Conservation (phyloP, 2,797 vertebrate genomes). For the Sebastes steindachneri region DNA sequence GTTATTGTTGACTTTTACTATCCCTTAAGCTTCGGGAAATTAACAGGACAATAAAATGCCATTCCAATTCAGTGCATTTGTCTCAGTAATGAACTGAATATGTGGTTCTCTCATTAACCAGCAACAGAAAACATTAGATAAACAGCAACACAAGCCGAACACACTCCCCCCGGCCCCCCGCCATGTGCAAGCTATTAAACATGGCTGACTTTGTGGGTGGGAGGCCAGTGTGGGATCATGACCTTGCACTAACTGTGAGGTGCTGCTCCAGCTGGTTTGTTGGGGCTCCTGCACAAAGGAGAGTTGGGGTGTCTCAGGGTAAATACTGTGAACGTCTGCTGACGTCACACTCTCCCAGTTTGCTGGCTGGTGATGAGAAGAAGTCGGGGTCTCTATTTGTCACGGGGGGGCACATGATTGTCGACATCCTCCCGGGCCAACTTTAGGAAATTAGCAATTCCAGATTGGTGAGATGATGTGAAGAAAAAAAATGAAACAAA, state of each 20-base stretch:
- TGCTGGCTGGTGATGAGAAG: not conserved
- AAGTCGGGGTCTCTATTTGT: not conserved
- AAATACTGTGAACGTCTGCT: not conserved
- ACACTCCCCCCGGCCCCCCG: not conserved
- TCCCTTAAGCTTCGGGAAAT: not conserved
- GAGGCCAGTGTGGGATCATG: conserved; percentile 1
- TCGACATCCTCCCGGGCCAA: not conserved
- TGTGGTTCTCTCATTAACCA: conserved; percentile 4
- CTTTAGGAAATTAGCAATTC: not conserved
- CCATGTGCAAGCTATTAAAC: conserved; percentile 2
- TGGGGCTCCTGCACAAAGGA: not conserved
- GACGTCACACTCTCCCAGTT: not conserved
- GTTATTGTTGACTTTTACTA: not conserved
- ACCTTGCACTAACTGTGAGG: not conserved
- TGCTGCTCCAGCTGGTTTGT: not conserved
- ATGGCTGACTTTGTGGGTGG: not conserved
- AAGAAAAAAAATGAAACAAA: not conserved
- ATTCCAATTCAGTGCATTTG: conserved; percentile 1
- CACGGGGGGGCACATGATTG: not conserved
- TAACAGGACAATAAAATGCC: conserved; percentile 9
- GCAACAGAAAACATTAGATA: conserved; percentile 16
- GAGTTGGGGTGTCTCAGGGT: not conserved
- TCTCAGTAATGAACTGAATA: conserved; percentile 9
- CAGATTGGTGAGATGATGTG: not conserved
- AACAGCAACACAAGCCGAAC: conserved; percentile 13